Evolutionary conservation across 2,113 vertebrate genomes (phyloP), one percentile per base, ranked within the genome.

Genomic region (Terrapene triunguis): DNA sequence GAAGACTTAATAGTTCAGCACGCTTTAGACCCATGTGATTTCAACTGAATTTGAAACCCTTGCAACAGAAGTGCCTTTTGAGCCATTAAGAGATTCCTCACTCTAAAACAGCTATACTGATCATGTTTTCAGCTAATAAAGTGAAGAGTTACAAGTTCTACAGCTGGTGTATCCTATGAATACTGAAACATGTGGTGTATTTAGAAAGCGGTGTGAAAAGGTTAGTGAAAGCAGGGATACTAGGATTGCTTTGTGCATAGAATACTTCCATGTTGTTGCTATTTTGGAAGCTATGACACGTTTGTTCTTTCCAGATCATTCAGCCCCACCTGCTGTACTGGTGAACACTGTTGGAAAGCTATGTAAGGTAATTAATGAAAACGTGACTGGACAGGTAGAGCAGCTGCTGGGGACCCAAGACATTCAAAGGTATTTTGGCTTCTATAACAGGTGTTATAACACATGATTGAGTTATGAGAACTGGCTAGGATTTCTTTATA

Each of bases 281-380:
- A 35, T 62, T 86, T 0, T 57, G 54, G 88, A 91, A 95, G 53
- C 38, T 74, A 35, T 11, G 21, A 92, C 57, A 57, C 85, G 2
- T 97, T 94, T 93, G 78, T 96, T 90, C 94, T 92, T 81, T 95
- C 65, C 97, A 99, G 99, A 99, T 97, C 97, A 97, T 35, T 98
- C 98, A 32, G 98, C 97, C 47, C 97, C 99, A 78, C 94, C 98
- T 84, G 98, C 97, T 90, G 97, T 98, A 57, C 97, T 99, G 80
- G 99, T 99, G 48, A 98, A 98, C 94, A 98, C 94, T 8, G 99
- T 99, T 93, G 98, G 98, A 90, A 98, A 97, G 93, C 91, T 99
- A 50, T 98, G 98, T 87, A 97, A 97, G 38, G 89, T 98, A 53
- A 51, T 98, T 83, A 97, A 97, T 12, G 96, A 96, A 84, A 92